phyloP scores from a whole-genome alignment of 2,797 vertebrate species.

The Falco columbarius region DNA sequence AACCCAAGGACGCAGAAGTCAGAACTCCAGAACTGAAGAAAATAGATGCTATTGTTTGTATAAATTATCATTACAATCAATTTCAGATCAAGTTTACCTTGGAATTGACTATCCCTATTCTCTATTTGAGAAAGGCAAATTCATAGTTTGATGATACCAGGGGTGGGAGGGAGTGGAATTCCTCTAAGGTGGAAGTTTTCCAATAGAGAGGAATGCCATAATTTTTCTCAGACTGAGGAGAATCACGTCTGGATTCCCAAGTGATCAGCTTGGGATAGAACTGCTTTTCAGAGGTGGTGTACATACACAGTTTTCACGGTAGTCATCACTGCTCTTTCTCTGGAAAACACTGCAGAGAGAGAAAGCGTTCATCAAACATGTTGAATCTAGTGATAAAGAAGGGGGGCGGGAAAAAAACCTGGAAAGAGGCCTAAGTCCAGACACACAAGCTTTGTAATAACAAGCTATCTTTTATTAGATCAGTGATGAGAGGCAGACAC shows the following conservation, averaged over 20 bases:
- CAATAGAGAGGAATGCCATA: neutral
- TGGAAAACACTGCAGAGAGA: neutral
- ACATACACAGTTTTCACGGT: neutral
- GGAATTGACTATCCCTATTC: neutral
- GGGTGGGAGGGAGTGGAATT: accelerated
- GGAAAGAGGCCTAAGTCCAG: neutral
- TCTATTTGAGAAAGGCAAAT: neutral
- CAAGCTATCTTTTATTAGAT: neutral
- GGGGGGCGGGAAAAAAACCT: neutral
- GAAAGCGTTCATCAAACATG: neutral
- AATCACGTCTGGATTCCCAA: neutral
- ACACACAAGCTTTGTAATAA: neutral
- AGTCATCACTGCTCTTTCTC: neutral
- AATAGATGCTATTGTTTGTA: neutral
- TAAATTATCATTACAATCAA: neutral
- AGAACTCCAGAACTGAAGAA: neutral
- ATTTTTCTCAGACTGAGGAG: neutral
- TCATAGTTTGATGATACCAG: neutral
- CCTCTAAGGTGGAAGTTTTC: neutral
- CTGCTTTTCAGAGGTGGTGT: neutral
- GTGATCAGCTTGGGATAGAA: neutral
- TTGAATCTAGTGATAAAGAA: neutral
- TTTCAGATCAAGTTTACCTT: neutral
- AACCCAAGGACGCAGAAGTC: neutral
- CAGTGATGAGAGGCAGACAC: neutral